Percentiles rank a stretch among this genome's conserved stretches.
Evolutionary conservation across 2,888 invertebrate genomes (phyloP).

Genomic region (Drosophila bunnanda): DNA sequence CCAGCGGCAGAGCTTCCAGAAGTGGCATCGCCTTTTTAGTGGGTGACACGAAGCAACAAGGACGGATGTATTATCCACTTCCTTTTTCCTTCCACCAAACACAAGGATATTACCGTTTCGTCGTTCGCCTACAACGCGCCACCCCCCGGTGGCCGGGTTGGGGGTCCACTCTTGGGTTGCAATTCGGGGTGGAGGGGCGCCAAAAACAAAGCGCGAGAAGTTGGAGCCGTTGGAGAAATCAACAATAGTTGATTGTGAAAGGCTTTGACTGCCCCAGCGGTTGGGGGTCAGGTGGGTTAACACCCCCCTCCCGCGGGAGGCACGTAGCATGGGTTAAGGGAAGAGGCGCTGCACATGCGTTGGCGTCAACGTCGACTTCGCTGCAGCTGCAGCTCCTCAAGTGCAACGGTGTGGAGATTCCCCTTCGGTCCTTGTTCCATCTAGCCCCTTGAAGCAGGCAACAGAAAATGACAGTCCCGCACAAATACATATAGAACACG

Average conservation of each 20-base stretch:
- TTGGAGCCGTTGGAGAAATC: slow-evolving; percentile 64
- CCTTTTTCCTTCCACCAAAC: slow-evolving; percentile 86
- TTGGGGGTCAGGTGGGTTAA: slow-evolving; percentile 35
- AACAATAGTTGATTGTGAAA: slow-evolving; percentile 71
- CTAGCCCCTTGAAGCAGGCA: slow-evolving; percentile 44
- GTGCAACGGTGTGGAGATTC: slow-evolving; percentile 55
- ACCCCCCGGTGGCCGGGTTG: slow-evolving; percentile 5
- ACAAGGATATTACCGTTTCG: slow-evolving; percentile 86
- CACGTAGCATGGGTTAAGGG: slow-evolving; percentile 2
- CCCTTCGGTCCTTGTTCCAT: slow-evolving; percentile 2
- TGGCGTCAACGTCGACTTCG: slow-evolving; percentile 41
- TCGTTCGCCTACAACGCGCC: slow-evolving; percentile 72
- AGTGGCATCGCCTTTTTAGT: slow-evolving; percentile 82
- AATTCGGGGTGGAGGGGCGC: slow-evolving; percentile 22
- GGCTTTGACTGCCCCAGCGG: slow-evolving; percentile 47
- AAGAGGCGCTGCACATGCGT: slow-evolving; percentile 39
- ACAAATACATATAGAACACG: slow-evolving; percentile 1
- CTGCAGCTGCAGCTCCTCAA: slow-evolving; percentile 63
- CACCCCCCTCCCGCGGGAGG: too few relatives aligned
- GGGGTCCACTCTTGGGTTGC: slow-evolving; percentile 6
- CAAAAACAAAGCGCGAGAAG: slow-evolving; percentile 62
- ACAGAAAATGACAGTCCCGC: slow-evolving; percentile 54
- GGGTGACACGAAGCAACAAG: slow-evolving; percentile 85
- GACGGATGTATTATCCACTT: slow-evolving; percentile 86
- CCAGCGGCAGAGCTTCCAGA: slow-evolving; percentile 52